Percentiles rank a stretch among this genome's conserved stretches.
Evolutionary conservation across 2,888 invertebrate genomes (phyloP).

Genomic region (Ochropacha duplaris): DNA sequence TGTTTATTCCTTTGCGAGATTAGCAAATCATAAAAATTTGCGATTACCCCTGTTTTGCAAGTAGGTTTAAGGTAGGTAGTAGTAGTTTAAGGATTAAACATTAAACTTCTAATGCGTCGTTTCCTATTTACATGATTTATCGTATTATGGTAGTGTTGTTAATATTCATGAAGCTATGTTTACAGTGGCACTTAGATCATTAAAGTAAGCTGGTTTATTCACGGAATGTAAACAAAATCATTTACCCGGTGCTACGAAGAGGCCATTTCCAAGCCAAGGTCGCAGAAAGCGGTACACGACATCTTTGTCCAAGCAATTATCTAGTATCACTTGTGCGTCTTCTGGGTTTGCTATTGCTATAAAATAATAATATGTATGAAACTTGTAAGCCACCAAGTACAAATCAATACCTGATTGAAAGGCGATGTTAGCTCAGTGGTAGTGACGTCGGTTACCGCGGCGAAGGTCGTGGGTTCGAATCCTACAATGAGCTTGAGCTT

Average conservation of each 20-base stretch:
- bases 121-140: not conserved
- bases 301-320: conserved; percentile 71
- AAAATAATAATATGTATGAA: too few relatives aligned
- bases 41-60: too few relatives aligned
- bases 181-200: conserved; percentile 16
- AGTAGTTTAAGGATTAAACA: not conserved
- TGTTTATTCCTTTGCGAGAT: too few relatives aligned
- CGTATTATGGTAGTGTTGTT: not conserved
- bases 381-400: too few relatives aligned
- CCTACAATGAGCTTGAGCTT: too few relatives aligned
- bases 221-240: conserved; percentile 13
- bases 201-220: conserved; percentile 9
- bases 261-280: conserved; percentile 71
- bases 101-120: not conserved
- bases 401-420: too few relatives aligned
- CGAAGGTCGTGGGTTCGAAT: too few relatives aligned
- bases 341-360: conserved; percentile 61
- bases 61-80: not conserved
- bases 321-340: conserved; percentile 64
- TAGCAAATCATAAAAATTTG: too few relatives aligned
- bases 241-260: conserved; percentile 70
- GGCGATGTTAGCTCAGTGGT: too few relatives aligned
- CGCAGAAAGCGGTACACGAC: conserved; percentile 64
- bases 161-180: not conserved
- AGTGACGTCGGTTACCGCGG: too few relatives aligned